These are phyloP conservation scores for Opisthograptis luteolata DNA, from an alignment of 2,888 invertebrate species.

Conservation along the genomic window DNA sequence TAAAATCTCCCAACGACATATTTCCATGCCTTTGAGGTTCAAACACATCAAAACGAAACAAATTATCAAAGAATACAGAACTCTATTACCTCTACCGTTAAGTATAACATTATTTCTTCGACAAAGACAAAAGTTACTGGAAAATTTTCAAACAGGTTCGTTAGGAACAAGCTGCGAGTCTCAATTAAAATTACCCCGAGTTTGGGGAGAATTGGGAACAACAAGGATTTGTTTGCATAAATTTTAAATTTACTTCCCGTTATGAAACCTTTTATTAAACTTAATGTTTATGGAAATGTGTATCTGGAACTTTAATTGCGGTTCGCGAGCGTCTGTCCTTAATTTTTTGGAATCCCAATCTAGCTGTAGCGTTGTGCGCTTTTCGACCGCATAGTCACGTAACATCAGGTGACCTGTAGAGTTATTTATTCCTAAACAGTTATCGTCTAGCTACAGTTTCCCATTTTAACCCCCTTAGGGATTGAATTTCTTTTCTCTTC, in stretches of 20 bases:
- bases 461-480: too few relatives aligned
- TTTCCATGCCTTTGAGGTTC: constrained; percentile 10
- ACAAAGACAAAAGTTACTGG: constrained; percentile 26
- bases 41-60: constrained; percentile 20
- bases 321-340: neutral
- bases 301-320: neutral
- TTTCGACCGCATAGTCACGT: too few relatives aligned
- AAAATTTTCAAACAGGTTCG: constrained; percentile 25
- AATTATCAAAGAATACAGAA: constrained; percentile 19
- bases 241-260: constrained; percentile 30
- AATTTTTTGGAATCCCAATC: too few relatives aligned
- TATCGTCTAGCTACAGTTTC: too few relatives aligned
- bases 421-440: too few relatives aligned
- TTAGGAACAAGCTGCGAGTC: constrained; percentile 23
- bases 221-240: constrained; percentile 38
- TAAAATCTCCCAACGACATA: too few relatives aligned
- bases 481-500: too few relatives aligned
- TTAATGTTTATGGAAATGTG: constrained; percentile 9
- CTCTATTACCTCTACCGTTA: constrained; percentile 24
- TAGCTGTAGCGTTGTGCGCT: too few relatives aligned
- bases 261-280: constrained; percentile 7
- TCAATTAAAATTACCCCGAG: constrained; percentile 28
- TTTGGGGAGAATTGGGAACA: constrained; percentile 18
- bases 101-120: constrained; percentile 20
- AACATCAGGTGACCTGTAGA: too few relatives aligned